phyloP scores from a whole-genome alignment of 2,797 vertebrate species.

The Numenius phaeopus region DNA sequence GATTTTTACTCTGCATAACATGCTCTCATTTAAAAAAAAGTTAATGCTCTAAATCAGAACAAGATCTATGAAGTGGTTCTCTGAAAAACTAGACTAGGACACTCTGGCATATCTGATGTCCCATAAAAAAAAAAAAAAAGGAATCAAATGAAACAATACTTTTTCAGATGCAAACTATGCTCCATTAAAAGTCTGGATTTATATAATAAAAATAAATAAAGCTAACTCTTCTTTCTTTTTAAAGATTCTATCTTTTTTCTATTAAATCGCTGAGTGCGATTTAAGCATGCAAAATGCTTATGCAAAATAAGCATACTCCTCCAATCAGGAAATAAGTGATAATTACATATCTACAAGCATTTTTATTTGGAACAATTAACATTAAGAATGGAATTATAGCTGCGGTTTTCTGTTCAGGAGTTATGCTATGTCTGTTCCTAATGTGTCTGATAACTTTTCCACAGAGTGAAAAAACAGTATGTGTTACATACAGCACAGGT shows the following conservation, averaged over 20 bases:
- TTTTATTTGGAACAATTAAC: background rate
- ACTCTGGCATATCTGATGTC: no score
- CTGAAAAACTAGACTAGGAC: background rate
- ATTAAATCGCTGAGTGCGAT: background rate
- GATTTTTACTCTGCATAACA: background rate
- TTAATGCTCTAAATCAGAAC: background rate
- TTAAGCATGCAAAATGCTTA: no score
- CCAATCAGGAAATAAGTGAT: background rate
- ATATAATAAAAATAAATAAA: background rate
- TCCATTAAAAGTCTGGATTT: background rate
- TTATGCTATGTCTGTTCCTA: background rate
- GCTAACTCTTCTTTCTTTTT: background rate
- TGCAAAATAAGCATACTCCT: background rate
- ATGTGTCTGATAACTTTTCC: background rate
- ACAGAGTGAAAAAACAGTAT: background rate
- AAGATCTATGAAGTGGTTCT: background rate
- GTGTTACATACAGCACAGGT: background rate
- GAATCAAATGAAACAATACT: background rate
- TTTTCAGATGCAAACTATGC: background rate
- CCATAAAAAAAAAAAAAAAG: background rate
- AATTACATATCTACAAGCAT: background rate
- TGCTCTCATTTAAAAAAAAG: background rate
- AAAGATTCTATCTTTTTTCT: background rate
- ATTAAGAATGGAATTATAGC: background rate
- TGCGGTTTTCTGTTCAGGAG: background rate